These are phyloP conservation scores for Monodelphis domestica DNA, from an alignment of 2,797 vertebrate species.

Conservation along the genomic window DNA sequence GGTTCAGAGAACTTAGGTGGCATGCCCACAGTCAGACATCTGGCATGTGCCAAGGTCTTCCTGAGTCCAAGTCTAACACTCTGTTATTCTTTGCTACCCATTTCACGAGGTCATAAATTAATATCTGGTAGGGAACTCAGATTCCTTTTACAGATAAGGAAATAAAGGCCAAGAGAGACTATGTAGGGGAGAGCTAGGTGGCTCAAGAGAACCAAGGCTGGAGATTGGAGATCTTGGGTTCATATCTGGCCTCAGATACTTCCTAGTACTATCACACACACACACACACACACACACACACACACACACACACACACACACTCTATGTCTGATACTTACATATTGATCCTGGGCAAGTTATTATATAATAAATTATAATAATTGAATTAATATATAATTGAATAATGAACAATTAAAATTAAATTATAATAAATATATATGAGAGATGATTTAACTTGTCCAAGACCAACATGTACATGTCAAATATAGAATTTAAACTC, in stretches of 20 bases:
- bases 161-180: background rate
- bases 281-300: too few species aligned
- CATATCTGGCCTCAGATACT: too few species aligned
- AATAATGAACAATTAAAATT: too few species aligned
- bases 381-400: too few species aligned
- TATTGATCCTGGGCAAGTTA: background rate
- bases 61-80: background rate
- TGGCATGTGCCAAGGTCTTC: background rate
- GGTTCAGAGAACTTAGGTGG: background rate
- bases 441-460: background rate
- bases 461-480: background rate
- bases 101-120: background rate
- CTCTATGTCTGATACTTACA: background rate
- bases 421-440: too few species aligned
- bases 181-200: too few species aligned
- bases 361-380: too few species aligned
- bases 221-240: too few species aligned
- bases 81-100: background rate
- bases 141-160: background rate
- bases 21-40: background rate
- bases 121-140: accelerated
- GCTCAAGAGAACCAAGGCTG: too few species aligned
- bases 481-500: background rate
- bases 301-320: too few species aligned
- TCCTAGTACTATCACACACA: too few species aligned